Base-by-base conservation (phyloP, 2,888 invertebrate species). In the Stegophylla sp. region DNA sequence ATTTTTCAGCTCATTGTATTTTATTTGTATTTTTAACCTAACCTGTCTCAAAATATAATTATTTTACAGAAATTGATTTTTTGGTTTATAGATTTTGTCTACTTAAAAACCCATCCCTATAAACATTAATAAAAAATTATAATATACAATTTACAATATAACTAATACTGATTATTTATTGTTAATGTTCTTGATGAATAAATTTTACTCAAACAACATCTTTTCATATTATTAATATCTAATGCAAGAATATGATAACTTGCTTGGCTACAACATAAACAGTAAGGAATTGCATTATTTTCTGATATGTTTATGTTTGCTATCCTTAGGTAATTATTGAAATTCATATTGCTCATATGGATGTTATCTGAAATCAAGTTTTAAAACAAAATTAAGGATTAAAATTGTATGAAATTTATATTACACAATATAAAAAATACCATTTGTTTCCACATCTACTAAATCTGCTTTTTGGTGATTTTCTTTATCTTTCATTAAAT, bases 141-240 rank as follows among this genome's bases (percentile, higher is more conserved):
- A 43, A 51, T 13, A 15, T 41, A 63, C 34, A 34, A n/a, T 4
- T 73, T 7, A 61, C 15, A 28, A 26, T n/a, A 45, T 59, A 66
- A 56, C 43, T 51, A 79, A 63, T 63, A 61, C 23, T 79, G 71
- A 51, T 79, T 71, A n/a, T 71, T 79, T 79, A 71, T 71, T 79
- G 48, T 71, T 41, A 41, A 69, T 26, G 20, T 23, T 9, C 69
- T 71, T 61, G 71, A 71, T 48, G 71, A 61, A 71, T 79, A 79
- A 0, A 79, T 69, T 61, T 79, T 79, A 51, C 41, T 71, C 17
- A 79, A 28, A 61, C 69, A 79, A 63, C 79, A 79, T 61, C 43
- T 71, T 23, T 71, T 26, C 61, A 71, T 51, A 41, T 20, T 59
- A 5, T 71, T 79, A 41, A 79, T 51, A 23, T 79, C 51, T 71